phyloP scores from a whole-genome alignment of 2,113 vertebrate genomes.

The Corvus cornix region DNA sequence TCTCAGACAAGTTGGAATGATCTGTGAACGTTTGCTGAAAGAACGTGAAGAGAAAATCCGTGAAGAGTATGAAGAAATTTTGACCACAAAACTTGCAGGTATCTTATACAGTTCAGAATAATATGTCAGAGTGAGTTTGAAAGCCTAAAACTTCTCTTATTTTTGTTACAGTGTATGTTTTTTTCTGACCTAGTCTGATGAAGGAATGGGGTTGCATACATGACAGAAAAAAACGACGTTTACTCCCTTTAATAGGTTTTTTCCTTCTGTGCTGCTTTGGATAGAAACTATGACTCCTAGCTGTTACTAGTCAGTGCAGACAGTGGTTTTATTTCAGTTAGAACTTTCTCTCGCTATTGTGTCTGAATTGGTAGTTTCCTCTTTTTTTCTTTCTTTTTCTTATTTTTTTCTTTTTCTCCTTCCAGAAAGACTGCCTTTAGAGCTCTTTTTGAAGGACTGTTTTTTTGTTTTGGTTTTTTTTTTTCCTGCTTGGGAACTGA shows the following conservation, averaged over 20 bases:
- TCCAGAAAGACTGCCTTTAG: background rate
- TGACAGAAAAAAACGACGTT: background rate
- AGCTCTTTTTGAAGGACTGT: background rate
- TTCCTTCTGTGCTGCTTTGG: background rate
- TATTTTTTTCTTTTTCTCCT: too few species aligned
- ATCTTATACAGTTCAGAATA: background rate
- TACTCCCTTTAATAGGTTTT: background rate
- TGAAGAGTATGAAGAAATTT: constrained; percentile 97
- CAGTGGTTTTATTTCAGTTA: constrained; percentile 25
- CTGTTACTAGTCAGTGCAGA: background rate
- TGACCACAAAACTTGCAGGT: constrained; percentile 98
- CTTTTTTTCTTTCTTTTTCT: background rate
- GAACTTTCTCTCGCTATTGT: background rate
- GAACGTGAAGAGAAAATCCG: constrained; percentile 97
- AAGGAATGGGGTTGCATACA: background rate
- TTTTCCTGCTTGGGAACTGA: background rate
- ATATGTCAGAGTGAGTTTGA: background rate
- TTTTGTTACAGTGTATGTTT: background rate
- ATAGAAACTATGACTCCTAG: background rate
- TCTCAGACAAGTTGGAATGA: constrained; percentile 97
- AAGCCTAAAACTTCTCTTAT: background rate
- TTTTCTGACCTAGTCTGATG: background rate
- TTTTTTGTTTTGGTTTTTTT: background rate
- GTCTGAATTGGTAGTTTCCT: background rate
- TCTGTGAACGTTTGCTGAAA: constrained; percentile 98